These are phyloP conservation scores for Iphiclides podalirius DNA, from an alignment of 2,888 invertebrate genomes.

Conservation along the genomic window DNA sequence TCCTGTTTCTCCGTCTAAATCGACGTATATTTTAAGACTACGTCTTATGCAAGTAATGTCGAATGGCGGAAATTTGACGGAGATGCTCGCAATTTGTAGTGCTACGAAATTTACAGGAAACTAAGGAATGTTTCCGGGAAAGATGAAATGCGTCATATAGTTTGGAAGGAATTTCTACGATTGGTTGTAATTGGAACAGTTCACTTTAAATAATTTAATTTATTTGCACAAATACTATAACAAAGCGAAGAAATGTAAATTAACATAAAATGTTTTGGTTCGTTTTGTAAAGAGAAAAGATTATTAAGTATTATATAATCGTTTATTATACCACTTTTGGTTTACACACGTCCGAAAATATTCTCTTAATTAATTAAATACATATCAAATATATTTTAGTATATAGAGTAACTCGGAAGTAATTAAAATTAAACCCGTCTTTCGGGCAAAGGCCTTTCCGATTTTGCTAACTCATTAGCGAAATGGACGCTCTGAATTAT, in stretches of 20 bases:
- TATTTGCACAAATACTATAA: no score
- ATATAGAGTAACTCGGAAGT: background rate
- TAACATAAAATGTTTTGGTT: no score
- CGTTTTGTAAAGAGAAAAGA: no score
- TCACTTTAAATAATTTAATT: no score
- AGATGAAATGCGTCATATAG: background rate
- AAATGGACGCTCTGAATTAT: conserved; percentile 18
- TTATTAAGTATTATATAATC: no score
- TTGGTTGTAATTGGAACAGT: no score
- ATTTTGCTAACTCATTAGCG: conserved; percentile 18
- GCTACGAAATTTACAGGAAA: conserved; percentile 57
- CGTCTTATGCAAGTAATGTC: conserved; percentile 63
- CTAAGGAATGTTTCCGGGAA: conserved; percentile 33
- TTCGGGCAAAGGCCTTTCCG: conserved; percentile 1
- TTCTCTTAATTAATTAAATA: no score
- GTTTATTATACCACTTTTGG: no score
- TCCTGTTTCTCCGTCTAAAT: no score
- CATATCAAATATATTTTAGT: no score
- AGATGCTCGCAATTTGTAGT: conserved; percentile 57
- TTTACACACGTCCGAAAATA: no score
- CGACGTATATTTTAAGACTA: conserved; percentile 43
- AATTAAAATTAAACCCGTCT: background rate
- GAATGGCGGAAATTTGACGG: conserved; percentile 63
- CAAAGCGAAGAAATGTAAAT: no score
- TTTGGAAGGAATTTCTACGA: background rate